Conservation (phyloP, 1,140 invertebrate genomes). For the Heliconius hermathena region DNA sequence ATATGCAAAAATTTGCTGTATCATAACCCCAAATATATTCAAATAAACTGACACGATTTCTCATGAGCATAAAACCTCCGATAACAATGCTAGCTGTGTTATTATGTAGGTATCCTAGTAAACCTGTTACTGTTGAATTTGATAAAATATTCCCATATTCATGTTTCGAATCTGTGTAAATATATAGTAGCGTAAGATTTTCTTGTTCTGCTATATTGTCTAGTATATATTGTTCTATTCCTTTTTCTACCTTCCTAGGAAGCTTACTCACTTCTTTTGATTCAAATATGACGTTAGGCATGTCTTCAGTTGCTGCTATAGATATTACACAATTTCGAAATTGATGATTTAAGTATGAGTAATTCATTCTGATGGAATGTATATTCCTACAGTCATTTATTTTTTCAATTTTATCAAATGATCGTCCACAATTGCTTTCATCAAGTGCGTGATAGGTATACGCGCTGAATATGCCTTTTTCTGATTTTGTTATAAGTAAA, state of each 20-base stretch:
- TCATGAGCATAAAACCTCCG: constrained; percentile 32
- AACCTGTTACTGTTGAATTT: constrained; percentile 37
- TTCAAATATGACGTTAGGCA: constrained; percentile 36
- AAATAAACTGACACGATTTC: constrained; percentile 33
- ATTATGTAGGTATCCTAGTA: constrained; percentile 35
- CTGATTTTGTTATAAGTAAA: constrained; percentile 21
- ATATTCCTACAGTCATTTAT: constrained; percentile 26
- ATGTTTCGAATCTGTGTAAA: background rate
- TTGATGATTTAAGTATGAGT: constrained; percentile 9
- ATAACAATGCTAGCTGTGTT: constrained; percentile 28
- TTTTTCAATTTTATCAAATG: constrained; percentile 19
- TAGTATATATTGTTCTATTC: constrained; percentile 40
- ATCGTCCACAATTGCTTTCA: constrained; percentile 31
- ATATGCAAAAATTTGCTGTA: constrained; percentile 48
- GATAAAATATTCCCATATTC: constrained; percentile 21
- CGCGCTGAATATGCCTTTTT: constrained; percentile 6
- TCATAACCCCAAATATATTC: constrained; percentile 54
- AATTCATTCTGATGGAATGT: constrained; percentile 16
- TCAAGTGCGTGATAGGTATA: constrained; percentile 37
- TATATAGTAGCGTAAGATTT: constrained; percentile 35
- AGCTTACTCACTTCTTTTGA: constrained; percentile 15
- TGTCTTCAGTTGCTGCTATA: constrained; percentile 30
- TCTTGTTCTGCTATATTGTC: constrained; percentile 28
- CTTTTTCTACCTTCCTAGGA: constrained; percentile 8
- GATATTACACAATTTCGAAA: constrained; percentile 26